A percentile compares a stretch with the other conserved stretches of the same genome.
Conservation (phyloP, 2,888 invertebrate genomes). For the Peribatodes rhomboidaria region DNA sequence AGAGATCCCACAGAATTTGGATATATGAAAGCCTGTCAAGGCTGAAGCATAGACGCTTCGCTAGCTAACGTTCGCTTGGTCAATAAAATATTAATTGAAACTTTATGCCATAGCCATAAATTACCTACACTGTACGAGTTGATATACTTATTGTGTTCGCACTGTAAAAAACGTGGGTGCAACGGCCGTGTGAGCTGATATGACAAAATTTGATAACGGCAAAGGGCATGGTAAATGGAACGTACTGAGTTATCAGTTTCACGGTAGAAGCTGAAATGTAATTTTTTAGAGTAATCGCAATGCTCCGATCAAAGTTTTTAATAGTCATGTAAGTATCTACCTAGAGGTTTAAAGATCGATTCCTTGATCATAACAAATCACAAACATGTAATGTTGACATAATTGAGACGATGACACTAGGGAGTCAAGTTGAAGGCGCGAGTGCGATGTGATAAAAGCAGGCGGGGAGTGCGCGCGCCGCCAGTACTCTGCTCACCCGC, state of each 20-base stretch:
- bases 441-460: conserved; percentile 83
- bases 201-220: conserved; percentile 14
- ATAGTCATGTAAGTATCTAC: background rate
- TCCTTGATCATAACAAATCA: background rate
- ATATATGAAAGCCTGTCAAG: too few species aligned
- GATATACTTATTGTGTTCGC: background rate
- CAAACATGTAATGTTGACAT: conserved; percentile 14
- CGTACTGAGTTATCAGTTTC: conserved; percentile 8
- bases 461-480: conserved; percentile 72
- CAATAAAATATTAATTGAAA: background rate
- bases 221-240: background rate
- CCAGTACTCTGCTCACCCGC: conserved; percentile 76
- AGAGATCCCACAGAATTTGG: conserved; percentile 10
- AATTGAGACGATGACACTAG: conserved; percentile 50
- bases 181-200: conserved; percentile 3
- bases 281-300: background rate
- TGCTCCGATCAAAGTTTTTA: background rate
- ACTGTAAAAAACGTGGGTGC: conserved; percentile 7
- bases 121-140: background rate
- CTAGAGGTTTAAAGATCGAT: background rate
- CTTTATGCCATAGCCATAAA: background rate
- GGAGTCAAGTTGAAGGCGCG: conserved; percentile 82
- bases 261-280: background rate
- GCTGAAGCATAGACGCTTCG: too few species aligned
- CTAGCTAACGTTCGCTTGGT: too few species aligned